Conservation (phyloP, 1,140 invertebrate species). For the Drosophila baimaii region DNA sequence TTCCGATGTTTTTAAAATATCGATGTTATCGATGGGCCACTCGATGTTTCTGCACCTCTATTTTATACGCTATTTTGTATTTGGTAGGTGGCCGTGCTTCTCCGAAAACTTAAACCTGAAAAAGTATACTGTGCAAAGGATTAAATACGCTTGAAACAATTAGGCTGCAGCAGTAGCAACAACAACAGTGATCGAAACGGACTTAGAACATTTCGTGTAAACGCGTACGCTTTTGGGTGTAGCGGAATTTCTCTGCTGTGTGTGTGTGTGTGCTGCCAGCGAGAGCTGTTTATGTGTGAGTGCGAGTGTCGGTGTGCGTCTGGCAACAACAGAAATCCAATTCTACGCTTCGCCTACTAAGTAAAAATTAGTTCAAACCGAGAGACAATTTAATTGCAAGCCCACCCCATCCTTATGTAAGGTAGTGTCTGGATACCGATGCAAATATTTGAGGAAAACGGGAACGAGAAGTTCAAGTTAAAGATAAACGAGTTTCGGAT, state of each 20-base stretch:
- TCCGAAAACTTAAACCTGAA: background rate
- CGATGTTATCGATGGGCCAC: too few relatives aligned
- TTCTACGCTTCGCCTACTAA: constrained; percentile 54
- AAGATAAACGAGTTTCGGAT: constrained; percentile 60
- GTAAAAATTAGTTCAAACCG: constrained; percentile 57
- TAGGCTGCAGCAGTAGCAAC: constrained; percentile 11
- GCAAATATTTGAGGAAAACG: constrained; percentile 35
- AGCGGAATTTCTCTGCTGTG: constrained; percentile 60
- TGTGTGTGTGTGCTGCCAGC: constrained; percentile 17
- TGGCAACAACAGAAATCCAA: constrained; percentile 55
- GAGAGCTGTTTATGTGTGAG: constrained; percentile 12
- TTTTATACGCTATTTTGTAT: constrained; percentile 78
- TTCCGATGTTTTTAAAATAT: too few relatives aligned
- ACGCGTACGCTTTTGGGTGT: constrained; percentile 56
- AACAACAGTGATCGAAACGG: constrained; percentile 40
- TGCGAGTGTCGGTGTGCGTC: constrained; percentile 27
- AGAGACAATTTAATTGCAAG: constrained; percentile 39
- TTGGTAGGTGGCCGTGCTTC: constrained; percentile 58
- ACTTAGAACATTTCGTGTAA: constrained; percentile 62
- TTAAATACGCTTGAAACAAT: constrained; percentile 15
- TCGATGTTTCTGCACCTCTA: too few relatives aligned
- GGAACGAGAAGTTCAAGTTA: constrained; percentile 48
- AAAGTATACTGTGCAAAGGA: background rate
- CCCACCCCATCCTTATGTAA: constrained; percentile 51
- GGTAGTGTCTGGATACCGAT: constrained; percentile 49